These are phyloP conservation scores for Coronaproctus castanopsis DNA, from an alignment of 2,888 invertebrate species.

Conservation along the genomic window DNA sequence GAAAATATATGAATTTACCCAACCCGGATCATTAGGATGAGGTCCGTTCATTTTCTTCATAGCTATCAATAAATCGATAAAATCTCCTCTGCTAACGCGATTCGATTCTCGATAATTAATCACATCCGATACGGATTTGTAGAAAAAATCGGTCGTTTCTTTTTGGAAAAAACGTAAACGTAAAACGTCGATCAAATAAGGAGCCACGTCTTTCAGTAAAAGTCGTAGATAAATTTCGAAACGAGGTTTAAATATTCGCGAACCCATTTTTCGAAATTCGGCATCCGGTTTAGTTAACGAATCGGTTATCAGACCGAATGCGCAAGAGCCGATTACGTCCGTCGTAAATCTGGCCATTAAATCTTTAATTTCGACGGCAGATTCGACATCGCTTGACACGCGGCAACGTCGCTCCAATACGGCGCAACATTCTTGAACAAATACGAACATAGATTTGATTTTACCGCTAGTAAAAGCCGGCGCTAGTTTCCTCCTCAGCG, in stretches of 20 bases:
- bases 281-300: constrained; percentile 26
- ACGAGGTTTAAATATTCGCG: constrained; percentile 16
- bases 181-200: constrained; percentile 16
- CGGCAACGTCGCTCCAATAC: constrained; percentile 15
- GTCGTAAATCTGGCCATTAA: constrained; percentile 29
- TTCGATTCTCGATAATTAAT: constrained; percentile 20
- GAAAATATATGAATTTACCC: no score
- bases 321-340: constrained; percentile 31
- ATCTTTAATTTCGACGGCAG: constrained; percentile 26
- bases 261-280: constrained; percentile 26
- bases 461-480: constrained; percentile 35
- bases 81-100: constrained; percentile 20
- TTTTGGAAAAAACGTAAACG: constrained; percentile 17
- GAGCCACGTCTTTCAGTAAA: constrained; percentile 1
- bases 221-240: constrained; percentile 1
- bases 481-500: constrained; percentile 31
- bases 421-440: constrained; percentile 27
- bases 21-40: no score
- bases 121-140: constrained; percentile 20
- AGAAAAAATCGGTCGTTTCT: constrained; percentile 21
- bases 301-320: constrained; percentile 30
- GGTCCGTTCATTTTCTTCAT: constrained; percentile 1
- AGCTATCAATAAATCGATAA: constrained; percentile 14
- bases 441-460: constrained; percentile 31
- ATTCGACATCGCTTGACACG: not conserved